phyloP scores from a whole-genome alignment of 2,797 vertebrate genomes.

The Thamnophis elegans region DNA sequence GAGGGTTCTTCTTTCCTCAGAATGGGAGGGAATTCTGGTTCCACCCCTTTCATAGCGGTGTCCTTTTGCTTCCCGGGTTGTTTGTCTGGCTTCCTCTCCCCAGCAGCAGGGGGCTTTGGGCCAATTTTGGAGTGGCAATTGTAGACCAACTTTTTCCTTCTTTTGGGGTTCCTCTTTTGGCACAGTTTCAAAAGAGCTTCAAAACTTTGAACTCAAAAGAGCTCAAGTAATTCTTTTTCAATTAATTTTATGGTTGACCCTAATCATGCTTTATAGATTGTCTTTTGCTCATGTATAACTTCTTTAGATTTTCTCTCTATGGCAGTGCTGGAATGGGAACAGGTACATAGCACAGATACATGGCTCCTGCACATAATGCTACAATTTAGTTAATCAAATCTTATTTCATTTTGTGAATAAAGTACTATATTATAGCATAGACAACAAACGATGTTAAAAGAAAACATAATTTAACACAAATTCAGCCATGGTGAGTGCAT shows the following conservation, averaged over 20 bases:
- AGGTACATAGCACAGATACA: not conserved
- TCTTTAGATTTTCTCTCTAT: not conserved
- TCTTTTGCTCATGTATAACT: not conserved
- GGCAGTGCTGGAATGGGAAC: not conserved
- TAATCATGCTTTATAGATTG: not conserved
- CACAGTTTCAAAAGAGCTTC: too few relatives aligned
- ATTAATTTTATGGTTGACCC: not conserved
- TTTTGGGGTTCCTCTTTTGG: not conserved
- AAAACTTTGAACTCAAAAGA: too few relatives aligned
- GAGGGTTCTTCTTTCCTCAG: too few relatives aligned
- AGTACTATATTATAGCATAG: not conserved
- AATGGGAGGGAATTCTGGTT: too few relatives aligned
- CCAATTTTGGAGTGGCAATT: too few relatives aligned
- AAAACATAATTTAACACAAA: not conserved
- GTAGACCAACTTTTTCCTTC: too few relatives aligned
- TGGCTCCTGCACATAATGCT: not conserved
- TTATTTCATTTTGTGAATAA: not conserved
- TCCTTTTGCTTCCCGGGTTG: too few relatives aligned
- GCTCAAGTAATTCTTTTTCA: not conserved
- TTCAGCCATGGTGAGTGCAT: not conserved
- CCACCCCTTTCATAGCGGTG: too few relatives aligned
- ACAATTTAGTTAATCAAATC: not conserved
- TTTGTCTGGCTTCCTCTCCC: too few relatives aligned
- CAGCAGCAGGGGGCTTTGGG: too few relatives aligned
- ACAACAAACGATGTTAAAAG: not conserved